Evolutionary conservation across 2,888 invertebrate genomes (phyloP).

Genomic region (Anodontia alba): DNA sequence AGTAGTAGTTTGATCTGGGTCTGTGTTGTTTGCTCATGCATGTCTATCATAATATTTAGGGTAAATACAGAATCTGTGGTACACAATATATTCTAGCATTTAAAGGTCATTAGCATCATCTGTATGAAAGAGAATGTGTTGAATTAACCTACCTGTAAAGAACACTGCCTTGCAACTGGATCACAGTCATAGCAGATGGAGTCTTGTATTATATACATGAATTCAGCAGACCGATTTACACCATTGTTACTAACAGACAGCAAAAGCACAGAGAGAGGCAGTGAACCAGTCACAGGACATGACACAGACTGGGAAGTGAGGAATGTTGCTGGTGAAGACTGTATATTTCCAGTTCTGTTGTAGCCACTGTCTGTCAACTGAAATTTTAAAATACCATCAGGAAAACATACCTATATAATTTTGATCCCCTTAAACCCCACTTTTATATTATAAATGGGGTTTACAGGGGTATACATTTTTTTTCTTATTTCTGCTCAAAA

Average conservation of each 20-base stretch:
- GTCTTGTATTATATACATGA: constrained; percentile 46
- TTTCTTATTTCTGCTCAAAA: no score
- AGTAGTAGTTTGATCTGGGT: no score
- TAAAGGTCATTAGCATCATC: no score
- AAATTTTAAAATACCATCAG: neutral
- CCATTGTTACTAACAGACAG: constrained; percentile 57
- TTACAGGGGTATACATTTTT: no score
- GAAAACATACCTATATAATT: no score
- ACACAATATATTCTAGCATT: no score
- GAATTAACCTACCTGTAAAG: constrained; percentile 26
- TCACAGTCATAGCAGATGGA: constrained; percentile 41
- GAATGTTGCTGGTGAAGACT: constrained; percentile 12
- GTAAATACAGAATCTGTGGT: no score
- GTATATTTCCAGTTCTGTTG: constrained; percentile 24
- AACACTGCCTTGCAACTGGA: constrained; percentile 14
- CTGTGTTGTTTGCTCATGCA: no score
- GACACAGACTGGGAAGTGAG: constrained; percentile 34
- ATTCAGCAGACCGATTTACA: constrained; percentile 31
- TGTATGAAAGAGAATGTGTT: no score
- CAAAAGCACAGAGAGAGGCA: constrained; percentile 35
- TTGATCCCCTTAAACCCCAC: no score
- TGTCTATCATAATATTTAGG: no score
- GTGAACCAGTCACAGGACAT: constrained; percentile 50
- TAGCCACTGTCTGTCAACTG: constrained; percentile 19
- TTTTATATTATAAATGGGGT: no score